A percentile compares a stretch with the other conserved stretches of the same genome.
Conservation (phyloP, 2,888 invertebrate genomes). For the Stenurella melanura region DNA sequence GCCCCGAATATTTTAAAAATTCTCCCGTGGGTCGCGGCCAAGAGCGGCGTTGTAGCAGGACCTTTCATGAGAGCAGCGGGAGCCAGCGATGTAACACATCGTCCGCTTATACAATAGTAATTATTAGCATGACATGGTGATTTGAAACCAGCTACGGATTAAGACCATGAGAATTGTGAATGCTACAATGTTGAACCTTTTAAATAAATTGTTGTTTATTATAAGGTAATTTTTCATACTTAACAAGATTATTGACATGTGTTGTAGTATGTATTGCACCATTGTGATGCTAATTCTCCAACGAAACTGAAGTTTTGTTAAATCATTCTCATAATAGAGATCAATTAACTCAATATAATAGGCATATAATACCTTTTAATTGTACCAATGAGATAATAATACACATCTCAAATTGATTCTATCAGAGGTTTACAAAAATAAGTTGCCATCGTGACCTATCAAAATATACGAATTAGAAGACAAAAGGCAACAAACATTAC, state of each 20-base stretch:
- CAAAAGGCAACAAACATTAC: no score
- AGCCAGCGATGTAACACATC: constrained; percentile 65
- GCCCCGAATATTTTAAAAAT: constrained; percentile 34
- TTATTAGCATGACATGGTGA: constrained; percentile 67
- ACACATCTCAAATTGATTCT: background rate
- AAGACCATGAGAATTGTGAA: constrained; percentile 64
- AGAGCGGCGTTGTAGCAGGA: constrained; percentile 42
- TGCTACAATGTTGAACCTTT: constrained; percentile 55
- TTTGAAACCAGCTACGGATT: constrained; percentile 61
- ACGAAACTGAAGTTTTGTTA: constrained; percentile 45
- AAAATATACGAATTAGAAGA: background rate
- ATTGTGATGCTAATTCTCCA: constrained; percentile 50
- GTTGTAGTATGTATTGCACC: constrained; percentile 25
- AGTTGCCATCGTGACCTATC: background rate
- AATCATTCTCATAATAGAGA: constrained; percentile 41
- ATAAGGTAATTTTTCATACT: constrained; percentile 62
- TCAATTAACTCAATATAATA: constrained; percentile 23
- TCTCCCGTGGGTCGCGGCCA: constrained; percentile 26
- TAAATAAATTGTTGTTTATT: constrained; percentile 59
- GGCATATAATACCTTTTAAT: constrained; percentile 10
- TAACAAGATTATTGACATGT: constrained; percentile 55
- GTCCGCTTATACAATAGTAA: constrained; percentile 65
- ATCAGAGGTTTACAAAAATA: background rate
- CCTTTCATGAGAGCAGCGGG: constrained; percentile 66
- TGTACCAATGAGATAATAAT: background rate